phyloP scores from a whole-genome alignment of 2,888 invertebrate species.

The Drosophila paramelanica region DNA sequence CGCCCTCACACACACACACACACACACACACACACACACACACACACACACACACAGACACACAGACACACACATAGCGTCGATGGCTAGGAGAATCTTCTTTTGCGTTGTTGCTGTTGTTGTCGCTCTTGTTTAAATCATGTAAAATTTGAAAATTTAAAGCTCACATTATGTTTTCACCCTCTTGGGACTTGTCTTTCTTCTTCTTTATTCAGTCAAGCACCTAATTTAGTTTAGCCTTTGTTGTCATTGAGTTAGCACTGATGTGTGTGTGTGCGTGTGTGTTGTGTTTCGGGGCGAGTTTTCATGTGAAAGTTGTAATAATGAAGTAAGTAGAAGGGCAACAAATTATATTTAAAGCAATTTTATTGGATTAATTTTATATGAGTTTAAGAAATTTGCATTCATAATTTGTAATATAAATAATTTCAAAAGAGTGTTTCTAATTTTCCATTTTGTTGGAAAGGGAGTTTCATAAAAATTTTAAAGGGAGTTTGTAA shows the following conservation, averaged over 20 bases:
- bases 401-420: neutral
- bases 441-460: too few relatives aligned
- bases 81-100: slow-evolving; percentile 38
- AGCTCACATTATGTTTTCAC: slow-evolving; percentile 32
- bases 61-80: slow-evolving; percentile 12
- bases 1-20: slow-evolving; percentile 9
- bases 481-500: too few relatives aligned
- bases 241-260: slow-evolving; percentile 62
- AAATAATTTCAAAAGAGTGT: too few relatives aligned
- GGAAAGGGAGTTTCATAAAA: too few relatives aligned
- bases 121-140: slow-evolving; percentile 58
- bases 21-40: slow-evolving; percentile 13
- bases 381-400: neutral
- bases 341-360: slow-evolving; percentile 19
- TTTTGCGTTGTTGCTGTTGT: slow-evolving; percentile 15
- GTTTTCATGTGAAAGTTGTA: slow-evolving; percentile 24
- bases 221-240: slow-evolving; percentile 60
- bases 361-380: slow-evolving; percentile 12
- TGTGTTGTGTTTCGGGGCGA: neutral
- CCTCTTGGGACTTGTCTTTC: neutral
- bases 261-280: slow-evolving; percentile 27
- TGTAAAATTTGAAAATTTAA: slow-evolving; percentile 75
- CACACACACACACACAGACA: slow-evolving; percentile 12
- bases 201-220: slow-evolving; percentile 22
- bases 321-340: slow-evolving; percentile 11